These are phyloP conservation scores for Bursaphelenchus okinawaensis DNA, from an alignment of 2,888 invertebrate genomes.

Conservation along the genomic window DNA sequence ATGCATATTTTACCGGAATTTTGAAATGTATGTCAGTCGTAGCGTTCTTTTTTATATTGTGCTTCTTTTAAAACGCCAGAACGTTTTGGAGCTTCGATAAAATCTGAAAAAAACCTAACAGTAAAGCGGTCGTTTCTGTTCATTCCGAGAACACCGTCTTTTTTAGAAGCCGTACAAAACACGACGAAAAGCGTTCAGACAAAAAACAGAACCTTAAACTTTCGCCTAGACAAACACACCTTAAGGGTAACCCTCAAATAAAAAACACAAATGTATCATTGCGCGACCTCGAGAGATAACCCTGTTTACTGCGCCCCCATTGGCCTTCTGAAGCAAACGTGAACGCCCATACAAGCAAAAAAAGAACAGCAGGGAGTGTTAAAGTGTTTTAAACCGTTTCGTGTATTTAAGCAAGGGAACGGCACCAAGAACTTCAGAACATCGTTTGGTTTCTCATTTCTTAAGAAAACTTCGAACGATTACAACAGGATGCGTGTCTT, in stretches of 20 bases:
- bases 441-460: constrained; percentile 9
- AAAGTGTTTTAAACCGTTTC: constrained; percentile 6
- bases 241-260: not conserved
- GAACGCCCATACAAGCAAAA: not conserved
- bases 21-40: too few species aligned
- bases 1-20: too few species aligned
- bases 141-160: too few species aligned
- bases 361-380: constrained; percentile 3
- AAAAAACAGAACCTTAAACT: not conserved
- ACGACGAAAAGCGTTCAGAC: too few species aligned
- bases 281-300: not conserved
- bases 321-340: not conserved
- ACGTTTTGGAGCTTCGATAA: too few species aligned
- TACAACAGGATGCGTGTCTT: not conserved
- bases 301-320: not conserved
- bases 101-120: too few species aligned
- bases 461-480: not conserved
- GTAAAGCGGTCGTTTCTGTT: too few species aligned
- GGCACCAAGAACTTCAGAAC: constrained; percentile 4
- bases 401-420: constrained; percentile 2
- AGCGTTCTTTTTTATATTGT: too few species aligned
- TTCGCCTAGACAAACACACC: not conserved
- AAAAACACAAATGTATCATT: not conserved
- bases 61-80: too few species aligned
- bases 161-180: too few species aligned